phyloP scores from a whole-genome alignment of 2,113 vertebrate genomes.

The Neodon shergylaensis region DNA sequence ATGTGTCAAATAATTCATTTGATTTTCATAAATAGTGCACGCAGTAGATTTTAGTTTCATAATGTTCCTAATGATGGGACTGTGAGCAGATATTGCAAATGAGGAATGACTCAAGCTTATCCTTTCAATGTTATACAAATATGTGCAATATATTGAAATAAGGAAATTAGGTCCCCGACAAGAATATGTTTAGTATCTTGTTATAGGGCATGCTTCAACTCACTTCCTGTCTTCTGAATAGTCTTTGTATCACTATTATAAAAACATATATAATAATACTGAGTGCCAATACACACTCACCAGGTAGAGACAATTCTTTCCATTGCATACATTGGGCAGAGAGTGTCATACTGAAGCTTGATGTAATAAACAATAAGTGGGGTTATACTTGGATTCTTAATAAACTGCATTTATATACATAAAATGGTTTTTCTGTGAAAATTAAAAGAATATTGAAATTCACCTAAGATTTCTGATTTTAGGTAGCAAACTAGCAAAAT shows the following conservation, averaged over 20 bases:
- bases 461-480: background rate
- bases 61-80: background rate
- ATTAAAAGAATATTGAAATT: background rate
- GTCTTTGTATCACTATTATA: background rate
- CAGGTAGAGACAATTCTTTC: background rate
- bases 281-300: background rate
- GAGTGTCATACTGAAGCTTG: background rate
- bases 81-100: background rate
- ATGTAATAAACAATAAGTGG: background rate
- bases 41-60: background rate
- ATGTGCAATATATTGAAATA: background rate
- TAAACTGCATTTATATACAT: background rate
- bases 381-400: background rate
- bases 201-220: background rate
- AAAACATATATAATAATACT: background rate
- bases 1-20: background rate
- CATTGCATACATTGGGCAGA: accelerated
- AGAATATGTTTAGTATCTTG: background rate
- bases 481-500: background rate
- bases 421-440: background rate
- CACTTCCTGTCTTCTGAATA: background rate
- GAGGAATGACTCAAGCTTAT: background rate
- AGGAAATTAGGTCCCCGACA: background rate
- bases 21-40: background rate
- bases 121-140: background rate